Conservation (phyloP, 2,888 invertebrate genomes). For the Rugalucina vietnamica region DNA sequence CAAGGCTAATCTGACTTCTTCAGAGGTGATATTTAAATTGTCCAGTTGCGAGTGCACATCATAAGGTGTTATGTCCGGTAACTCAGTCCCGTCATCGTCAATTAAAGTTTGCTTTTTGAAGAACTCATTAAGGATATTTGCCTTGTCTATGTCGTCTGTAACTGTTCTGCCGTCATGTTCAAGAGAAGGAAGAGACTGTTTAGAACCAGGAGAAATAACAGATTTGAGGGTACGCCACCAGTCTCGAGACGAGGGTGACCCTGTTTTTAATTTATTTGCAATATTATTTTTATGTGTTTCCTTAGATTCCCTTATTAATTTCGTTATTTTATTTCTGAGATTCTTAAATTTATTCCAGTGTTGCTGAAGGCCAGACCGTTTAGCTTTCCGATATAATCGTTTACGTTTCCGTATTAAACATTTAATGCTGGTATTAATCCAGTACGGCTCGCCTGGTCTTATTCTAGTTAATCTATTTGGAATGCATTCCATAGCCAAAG, state of each 20-base stretch:
- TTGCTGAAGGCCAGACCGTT: too few species aligned
- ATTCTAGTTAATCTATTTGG: background rate
- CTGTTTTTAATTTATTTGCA: background rate
- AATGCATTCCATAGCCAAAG: background rate
- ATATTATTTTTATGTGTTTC: background rate
- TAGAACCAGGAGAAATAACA: background rate
- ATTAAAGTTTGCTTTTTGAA: too few species aligned
- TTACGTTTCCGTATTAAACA: background rate
- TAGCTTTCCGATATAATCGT: background rate
- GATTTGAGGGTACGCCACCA: background rate
- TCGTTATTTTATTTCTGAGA: background rate
- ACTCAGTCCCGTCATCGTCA: too few species aligned
- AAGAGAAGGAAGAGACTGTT: background rate
- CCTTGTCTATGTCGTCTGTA: too few species aligned
- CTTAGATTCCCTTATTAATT: background rate
- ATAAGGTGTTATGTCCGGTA: too few species aligned
- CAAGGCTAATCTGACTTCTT: too few species aligned
- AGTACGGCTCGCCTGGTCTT: background rate
- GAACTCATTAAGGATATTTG: too few species aligned
- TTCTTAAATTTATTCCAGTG: background rate
- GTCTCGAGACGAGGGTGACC: background rate
- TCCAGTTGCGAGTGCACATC: too few species aligned
- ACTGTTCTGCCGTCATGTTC: too few species aligned
- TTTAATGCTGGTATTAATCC: background rate
- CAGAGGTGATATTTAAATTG: too few species aligned